These are phyloP conservation scores for Drosophila demipolita DNA, from an alignment of 2,888 invertebrate species.

Conservation along the genomic window DNA sequence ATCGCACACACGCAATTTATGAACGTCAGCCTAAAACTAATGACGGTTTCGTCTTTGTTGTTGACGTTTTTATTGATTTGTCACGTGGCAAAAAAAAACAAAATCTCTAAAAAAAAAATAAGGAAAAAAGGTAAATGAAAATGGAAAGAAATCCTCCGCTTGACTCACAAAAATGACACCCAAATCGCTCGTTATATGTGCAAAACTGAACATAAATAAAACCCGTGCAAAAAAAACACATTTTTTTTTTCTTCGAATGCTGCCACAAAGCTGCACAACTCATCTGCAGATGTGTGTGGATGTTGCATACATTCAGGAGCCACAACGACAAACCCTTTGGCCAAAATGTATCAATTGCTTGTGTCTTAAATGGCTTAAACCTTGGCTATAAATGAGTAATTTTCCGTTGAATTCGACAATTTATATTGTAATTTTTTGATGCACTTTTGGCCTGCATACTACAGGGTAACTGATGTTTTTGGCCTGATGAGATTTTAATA, in stretches of 20 bases:
- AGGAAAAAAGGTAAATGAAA: not conserved
- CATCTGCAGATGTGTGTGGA: constrained; percentile 10
- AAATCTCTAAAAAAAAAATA: constrained; percentile 25
- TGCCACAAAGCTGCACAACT: too few relatives aligned
- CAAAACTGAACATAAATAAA: constrained; percentile 24
- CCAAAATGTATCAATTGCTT: constrained; percentile 23
- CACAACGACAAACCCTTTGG: not conserved
- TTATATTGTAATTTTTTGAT: not conserved
- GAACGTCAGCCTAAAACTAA: constrained; percentile 56
- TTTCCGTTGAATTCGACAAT: not conserved
- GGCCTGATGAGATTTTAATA: constrained; percentile 28
- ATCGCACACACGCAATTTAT: constrained; percentile 35
- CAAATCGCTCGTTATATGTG: constrained; percentile 41
- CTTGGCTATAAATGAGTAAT: not conserved
- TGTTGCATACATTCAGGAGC: constrained; percentile 17
- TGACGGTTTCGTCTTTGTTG: constrained; percentile 60
- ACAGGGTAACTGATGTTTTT: constrained; percentile 5
- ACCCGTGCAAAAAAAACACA: constrained; percentile 5
- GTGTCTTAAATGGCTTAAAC: not conserved
- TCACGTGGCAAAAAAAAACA: constrained; percentile 25
- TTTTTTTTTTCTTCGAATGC: too few relatives aligned
- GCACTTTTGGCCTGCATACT: not conserved
- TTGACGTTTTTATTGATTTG: constrained; percentile 73
- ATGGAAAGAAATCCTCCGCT: not conserved
- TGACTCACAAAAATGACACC: constrained; percentile 32